A percentile compares a stretch with the other conserved stretches of the same genome.
phyloP scores from a whole-genome alignment of 2,888 invertebrate species.

The Chrysomela aeneicollis region DNA sequence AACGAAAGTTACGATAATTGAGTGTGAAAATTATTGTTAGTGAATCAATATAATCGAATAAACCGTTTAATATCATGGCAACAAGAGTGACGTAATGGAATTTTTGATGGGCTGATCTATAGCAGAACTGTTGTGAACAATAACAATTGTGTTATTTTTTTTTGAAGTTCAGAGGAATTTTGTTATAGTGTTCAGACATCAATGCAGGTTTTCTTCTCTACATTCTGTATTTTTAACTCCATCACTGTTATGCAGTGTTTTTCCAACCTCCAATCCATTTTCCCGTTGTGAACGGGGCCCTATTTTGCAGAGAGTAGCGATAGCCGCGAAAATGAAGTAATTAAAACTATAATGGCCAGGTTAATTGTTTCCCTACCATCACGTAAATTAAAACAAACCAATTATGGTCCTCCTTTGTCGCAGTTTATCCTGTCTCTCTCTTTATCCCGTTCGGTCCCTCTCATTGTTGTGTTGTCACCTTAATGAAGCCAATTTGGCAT shows the following conservation, averaged over 20 bases:
- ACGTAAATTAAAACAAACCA: slow-evolving; percentile 63
- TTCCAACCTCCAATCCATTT: slow-evolving; percentile 15
- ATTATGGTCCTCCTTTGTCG: slow-evolving; percentile 60
- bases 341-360: slow-evolving; percentile 79
- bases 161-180: too few relatives aligned
- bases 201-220: too few relatives aligned
- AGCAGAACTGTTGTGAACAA: too few relatives aligned
- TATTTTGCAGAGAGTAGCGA: slow-evolving; percentile 58
- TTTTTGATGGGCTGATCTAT: too few relatives aligned
- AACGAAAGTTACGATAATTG: background rate
- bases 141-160: too few relatives aligned
- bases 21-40: too few relatives aligned
- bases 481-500: slow-evolving; percentile 28
- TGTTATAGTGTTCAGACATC: too few relatives aligned
- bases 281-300: slow-evolving; percentile 51
- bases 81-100: too few relatives aligned
- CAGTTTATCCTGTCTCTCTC: slow-evolving; percentile 45
- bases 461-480: slow-evolving; percentile 20
- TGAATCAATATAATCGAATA: too few relatives aligned
- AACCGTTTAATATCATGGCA: too few relatives aligned
- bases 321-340: slow-evolving; percentile 76
- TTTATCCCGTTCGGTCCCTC: slow-evolving; percentile 32
- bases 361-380: slow-evolving; percentile 69
- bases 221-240: too few relatives aligned
- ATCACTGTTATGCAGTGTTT: slow-evolving; percentile 15